These are phyloP conservation scores for Pollimyrus isidori DNA, from an alignment of 2,113 vertebrate species.

Conservation along the genomic window DNA sequence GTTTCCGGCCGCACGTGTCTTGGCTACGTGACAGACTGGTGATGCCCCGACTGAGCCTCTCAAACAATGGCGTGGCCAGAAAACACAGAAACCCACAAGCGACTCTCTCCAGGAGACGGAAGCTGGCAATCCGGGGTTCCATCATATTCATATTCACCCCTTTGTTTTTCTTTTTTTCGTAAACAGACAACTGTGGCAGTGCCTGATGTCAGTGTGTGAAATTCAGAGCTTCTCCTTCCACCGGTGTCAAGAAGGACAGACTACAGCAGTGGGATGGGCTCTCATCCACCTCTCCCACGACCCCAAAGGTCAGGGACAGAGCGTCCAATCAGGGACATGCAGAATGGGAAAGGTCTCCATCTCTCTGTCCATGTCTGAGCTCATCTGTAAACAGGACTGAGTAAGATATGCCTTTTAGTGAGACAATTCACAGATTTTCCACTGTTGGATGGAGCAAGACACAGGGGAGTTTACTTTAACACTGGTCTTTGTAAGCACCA, in stretches of 20 bases:
- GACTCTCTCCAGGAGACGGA: neutral
- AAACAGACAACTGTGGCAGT: neutral
- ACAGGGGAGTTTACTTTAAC: neutral
- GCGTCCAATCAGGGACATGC: neutral
- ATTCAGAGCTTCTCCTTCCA: neutral
- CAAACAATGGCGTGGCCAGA: neutral
- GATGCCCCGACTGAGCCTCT: neutral
- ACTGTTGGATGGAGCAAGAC: neutral
- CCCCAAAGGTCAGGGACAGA: neutral
- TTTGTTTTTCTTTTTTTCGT: too few species aligned
- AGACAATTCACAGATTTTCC: neutral
- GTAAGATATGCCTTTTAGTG: neutral
- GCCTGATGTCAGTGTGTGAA: neutral
- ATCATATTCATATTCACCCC: neutral
- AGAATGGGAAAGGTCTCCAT: neutral
- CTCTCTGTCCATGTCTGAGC: neutral
- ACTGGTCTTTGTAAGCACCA: neutral
- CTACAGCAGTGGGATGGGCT: neutral
- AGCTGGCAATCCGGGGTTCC: neutral
- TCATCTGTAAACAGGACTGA: neutral
- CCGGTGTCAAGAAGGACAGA: neutral
- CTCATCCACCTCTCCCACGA: neutral
- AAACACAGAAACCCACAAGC: neutral
- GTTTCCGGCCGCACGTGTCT: slow-evolving; percentile 20
- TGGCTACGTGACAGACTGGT: neutral